Base-by-base conservation (phyloP, 2,797 vertebrate genomes). In the Acipenser oxyrinchus region DNA sequence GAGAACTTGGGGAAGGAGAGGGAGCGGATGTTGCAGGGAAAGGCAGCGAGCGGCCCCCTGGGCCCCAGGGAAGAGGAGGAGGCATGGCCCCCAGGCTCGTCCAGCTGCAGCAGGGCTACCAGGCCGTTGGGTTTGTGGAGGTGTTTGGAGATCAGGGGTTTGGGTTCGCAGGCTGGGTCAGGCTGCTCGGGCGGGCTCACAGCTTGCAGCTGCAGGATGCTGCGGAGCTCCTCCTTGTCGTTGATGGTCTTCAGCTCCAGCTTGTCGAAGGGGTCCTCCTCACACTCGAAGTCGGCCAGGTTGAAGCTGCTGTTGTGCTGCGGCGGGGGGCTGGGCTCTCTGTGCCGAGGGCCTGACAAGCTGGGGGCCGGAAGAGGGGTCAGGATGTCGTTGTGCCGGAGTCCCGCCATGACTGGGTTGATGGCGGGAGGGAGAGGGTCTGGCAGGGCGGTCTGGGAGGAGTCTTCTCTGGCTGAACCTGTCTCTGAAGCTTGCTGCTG, bases 201-300 rank as follows among this genome's bases (percentile, higher is more conserved):
- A 1, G 73, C 71, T 9, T 94, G 94, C 73, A 93, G 87, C 79
- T 93, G 93, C 58, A 99, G 90, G 75, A 99, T 99, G 79, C 77
- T 95, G 72, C 92, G 91, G 69, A 99, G 87, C 78, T 99, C 97
- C 65, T 98, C 95, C 70, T 87, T 94, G 75, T 99, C 97, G 11
- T 99, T 82, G 0, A 99, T 87, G 13, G 96, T 98, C 88, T 99
- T 98, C 74, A 99, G 87, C 79, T 99, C 96, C 69, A 99, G 82
- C 77, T 97, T 99, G 82, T 99, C 93, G 76, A 99, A 99, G 0
- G 94, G 97, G 77, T 99, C 95, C 78, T 99, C 96, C 82, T 99
- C 96, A 48, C 95, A 91, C 87, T 99, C 96, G 69, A 99, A 99
- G 80, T 99, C 97, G 37, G 96, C 94, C 51, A 96, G 88, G 77